phyloP scores from a whole-genome alignment of 2,797 vertebrate genomes.

The Catharus ustulatus region DNA sequence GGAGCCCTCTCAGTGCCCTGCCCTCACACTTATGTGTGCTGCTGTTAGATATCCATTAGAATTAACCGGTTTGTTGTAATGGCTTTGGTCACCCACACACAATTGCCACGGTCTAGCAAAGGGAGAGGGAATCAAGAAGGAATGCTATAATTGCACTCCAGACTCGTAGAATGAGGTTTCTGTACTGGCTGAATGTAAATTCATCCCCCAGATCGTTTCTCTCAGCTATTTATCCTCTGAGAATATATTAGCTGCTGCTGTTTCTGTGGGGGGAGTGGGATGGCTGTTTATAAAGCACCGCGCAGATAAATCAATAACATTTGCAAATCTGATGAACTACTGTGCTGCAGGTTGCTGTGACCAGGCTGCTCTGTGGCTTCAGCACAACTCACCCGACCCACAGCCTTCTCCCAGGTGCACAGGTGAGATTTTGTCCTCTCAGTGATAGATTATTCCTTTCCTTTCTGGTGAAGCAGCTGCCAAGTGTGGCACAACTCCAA shows the following conservation, averaged over 20 bases:
- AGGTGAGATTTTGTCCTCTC: background rate
- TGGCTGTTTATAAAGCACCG: conserved; percentile 7
- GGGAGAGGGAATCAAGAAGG: background rate
- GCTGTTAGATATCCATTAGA: background rate
- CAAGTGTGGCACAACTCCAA: background rate
- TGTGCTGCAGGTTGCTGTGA: background rate
- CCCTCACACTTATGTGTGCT: background rate
- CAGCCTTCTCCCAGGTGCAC: background rate
- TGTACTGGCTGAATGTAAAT: background rate
- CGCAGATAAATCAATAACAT: conserved; percentile 43
- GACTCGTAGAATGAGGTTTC: background rate
- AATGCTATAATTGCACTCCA: background rate
- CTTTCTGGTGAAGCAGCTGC: background rate
- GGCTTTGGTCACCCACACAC: conserved; percentile 28
- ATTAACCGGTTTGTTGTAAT: conserved; percentile 52
- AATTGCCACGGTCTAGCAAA: conserved; percentile 16
- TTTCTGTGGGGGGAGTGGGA: background rate
- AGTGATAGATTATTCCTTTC: background rate
- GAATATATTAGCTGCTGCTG: conserved; percentile 11
- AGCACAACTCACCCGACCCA: background rate
- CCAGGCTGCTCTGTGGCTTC: background rate
- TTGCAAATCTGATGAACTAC: conserved; percentile 35
- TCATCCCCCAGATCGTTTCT: background rate
- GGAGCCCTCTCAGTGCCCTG: rapidly evolving
- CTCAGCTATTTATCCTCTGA: conserved; percentile 37